A percentile compares a stretch with the other conserved stretches of the same genome.
Evolutionary conservation across 2,113 vertebrate genomes (phyloP).

Genomic region (Phainopepla nitens): DNA sequence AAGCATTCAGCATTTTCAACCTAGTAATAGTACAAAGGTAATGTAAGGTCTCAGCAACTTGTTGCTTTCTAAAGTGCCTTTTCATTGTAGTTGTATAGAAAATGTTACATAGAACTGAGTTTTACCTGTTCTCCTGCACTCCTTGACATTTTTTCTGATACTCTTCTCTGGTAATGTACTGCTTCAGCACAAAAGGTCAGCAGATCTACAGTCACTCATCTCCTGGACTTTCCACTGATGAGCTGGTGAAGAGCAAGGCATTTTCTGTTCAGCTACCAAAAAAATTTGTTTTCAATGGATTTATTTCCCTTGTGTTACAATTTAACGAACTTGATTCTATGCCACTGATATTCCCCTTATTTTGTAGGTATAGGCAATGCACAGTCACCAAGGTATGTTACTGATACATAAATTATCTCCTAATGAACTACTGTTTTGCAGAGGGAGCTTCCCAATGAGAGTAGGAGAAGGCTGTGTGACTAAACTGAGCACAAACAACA

Average conservation of each 20-base stretch:
- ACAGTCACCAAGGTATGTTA: neutral
- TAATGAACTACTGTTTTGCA: neutral
- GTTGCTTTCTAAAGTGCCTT: neutral
- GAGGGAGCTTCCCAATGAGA: neutral
- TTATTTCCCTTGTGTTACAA: neutral
- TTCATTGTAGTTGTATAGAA: neutral
- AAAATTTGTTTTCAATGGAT: neutral
- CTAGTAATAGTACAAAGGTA: neutral
- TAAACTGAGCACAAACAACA: neutral
- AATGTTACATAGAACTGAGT: neutral
- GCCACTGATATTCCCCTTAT: neutral
- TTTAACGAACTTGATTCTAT: neutral
- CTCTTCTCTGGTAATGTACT: neutral
- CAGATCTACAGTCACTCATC: neutral
- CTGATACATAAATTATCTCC: neutral
- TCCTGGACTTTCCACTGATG: neutral
- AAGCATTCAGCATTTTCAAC: neutral
- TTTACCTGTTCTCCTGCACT: neutral
- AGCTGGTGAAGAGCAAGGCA: neutral
- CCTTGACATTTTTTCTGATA: neutral
- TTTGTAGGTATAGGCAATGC: neutral
- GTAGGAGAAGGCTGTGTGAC: neutral
- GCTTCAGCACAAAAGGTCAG: neutral
- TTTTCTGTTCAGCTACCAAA: conserved; percentile 10
- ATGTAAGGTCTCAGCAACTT: neutral